Conservation (phyloP, 2,797 vertebrate genomes). For the Coreius guichenoti region DNA sequence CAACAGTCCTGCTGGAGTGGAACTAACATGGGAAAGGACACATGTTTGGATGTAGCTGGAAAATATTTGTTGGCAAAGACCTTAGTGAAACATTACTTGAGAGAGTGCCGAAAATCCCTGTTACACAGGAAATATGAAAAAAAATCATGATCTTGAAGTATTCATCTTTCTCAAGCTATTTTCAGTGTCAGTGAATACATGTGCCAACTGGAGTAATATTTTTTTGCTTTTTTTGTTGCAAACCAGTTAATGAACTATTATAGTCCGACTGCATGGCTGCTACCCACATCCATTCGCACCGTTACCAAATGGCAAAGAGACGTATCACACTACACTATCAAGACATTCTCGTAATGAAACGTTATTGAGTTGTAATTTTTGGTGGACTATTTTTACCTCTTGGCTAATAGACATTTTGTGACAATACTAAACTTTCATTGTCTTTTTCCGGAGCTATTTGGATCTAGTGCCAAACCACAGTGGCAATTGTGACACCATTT, state of each 20-base stretch:
- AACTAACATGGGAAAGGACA: conserved; percentile 42
- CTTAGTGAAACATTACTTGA: conserved; percentile 59
- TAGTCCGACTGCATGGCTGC: conserved; percentile 71
- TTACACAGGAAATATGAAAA: conserved; percentile 66
- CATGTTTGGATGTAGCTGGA: conserved; percentile 44
- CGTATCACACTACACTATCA: neutral
- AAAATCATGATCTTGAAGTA: conserved; percentile 58
- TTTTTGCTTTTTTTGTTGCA: neutral
- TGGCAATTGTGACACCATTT: conserved; percentile 64
- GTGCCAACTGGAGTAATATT: conserved; percentile 59
- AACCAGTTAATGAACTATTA: conserved; percentile 53
- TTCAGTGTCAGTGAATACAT: conserved; percentile 74
- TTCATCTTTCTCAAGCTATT: conserved; percentile 62
- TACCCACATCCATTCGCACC: conserved; percentile 49
- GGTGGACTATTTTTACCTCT: conserved; percentile 57
- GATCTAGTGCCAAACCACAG: conserved; percentile 75
- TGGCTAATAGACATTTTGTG: conserved; percentile 56
- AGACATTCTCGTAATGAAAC: conserved; percentile 33
- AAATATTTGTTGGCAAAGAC: conserved; percentile 73
- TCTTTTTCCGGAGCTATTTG: conserved; percentile 59
- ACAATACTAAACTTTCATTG: conserved; percentile 44
- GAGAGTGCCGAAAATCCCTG: conserved; percentile 39
- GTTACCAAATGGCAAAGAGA: neutral
- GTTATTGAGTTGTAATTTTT: conserved; percentile 34
- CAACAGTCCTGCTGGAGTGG: conserved; percentile 12